Evolutionary conservation across 2,888 invertebrate genomes (phyloP), one percentile per base, ranked within the genome.

Genomic region (Actias luna): DNA sequence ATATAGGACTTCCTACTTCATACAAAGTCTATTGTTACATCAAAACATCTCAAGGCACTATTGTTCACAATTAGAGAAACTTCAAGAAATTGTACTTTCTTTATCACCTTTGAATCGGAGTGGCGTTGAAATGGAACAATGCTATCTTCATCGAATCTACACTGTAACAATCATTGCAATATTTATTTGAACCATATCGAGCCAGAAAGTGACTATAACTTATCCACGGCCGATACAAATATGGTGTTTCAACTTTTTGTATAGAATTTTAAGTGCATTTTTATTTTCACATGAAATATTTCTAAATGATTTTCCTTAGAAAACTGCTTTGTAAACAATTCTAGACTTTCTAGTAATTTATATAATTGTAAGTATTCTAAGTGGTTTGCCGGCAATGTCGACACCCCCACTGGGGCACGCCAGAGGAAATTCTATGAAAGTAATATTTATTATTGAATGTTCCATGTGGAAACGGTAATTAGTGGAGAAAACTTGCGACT

Each of bases 261-360:
- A 10, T 12, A 25, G 46, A 50, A 50, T 25, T 50, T 50, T 12
- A 50, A 22, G 46, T 50, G 25, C 25, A 25, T 50, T 50, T 50
- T 12, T 50, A 50, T 25, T 50, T 50, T 50, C 46, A 50, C 22
- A 22, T 50, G 10, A 29, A 55, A 29, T 55, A 55, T 55, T n/a
- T 55, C 27, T 27, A 52, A 52, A 55, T 31, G 60, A 55, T 63
- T 64, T 65, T 65, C 62, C 59, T 63, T 61, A 64, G 63, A 39
- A 42, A 62, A 62, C 42, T 62, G 33, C 58, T 29, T 33, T 18
- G 46, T 69, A 66, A 72, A 74, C 69, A 59, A 72, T 76, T 76
- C 72, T 77, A 78, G 62, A 80, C 80, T 82, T 82, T 82, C 82
- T 71, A 76, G 68, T 67, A 65, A 73, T 79, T 78, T 71, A 70